Base-by-base conservation (phyloP, 2,888 invertebrate species). In the Miltochrista miniata region DNA sequence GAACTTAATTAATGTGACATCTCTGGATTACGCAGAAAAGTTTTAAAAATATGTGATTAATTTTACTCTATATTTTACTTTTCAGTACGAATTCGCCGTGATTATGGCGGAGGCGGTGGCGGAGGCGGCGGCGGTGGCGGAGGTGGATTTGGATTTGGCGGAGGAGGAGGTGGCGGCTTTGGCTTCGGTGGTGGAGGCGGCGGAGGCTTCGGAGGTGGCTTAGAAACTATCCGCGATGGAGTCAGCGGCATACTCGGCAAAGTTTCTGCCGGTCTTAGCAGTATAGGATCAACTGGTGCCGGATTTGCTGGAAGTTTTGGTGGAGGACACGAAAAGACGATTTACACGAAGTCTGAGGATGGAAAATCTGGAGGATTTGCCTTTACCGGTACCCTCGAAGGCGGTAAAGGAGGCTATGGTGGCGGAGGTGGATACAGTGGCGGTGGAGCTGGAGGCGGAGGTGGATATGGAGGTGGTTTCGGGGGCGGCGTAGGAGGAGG, bases 301-400 rank as follows among this genome's bases (percentile, higher is more conserved):
- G 63, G 70, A 1, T 53, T 54, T 2, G 50, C 70, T 45, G 54
- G 68, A 4, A 68, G 71, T 11, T 48, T 72, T 7, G 71, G 77
- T 1, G 74, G 70, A 18, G 68, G 59, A 40, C 72, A 73, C 36
- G 79, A 77, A 48, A 87, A 87, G 69, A 74, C 79, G 1, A 74
- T 90, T 18, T 83, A 80, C 54, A 82, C 85, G 0, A 81, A 85
- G 57, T 86, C 88, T 14, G 81, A 85, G 29, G 89, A 90, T 49
- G 89, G 88, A 49, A 90, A 85, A 56, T 90, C 90, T 47, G 88
- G 88, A 48, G 90, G 89, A 1, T 89, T 85, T 51, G 89, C 87
- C 2, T 90, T 84, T 51, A 88, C 89, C 24, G 90, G 90, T 13
- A 73, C 74, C 1, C 59, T 85, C n/a, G 76, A 69, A 7, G 79